Percentiles rank a stretch among this genome's conserved stretches.
Evolutionary conservation across 2,888 invertebrate species (phyloP).

Genomic region (Caenorhabditis macrosperma): DNA sequence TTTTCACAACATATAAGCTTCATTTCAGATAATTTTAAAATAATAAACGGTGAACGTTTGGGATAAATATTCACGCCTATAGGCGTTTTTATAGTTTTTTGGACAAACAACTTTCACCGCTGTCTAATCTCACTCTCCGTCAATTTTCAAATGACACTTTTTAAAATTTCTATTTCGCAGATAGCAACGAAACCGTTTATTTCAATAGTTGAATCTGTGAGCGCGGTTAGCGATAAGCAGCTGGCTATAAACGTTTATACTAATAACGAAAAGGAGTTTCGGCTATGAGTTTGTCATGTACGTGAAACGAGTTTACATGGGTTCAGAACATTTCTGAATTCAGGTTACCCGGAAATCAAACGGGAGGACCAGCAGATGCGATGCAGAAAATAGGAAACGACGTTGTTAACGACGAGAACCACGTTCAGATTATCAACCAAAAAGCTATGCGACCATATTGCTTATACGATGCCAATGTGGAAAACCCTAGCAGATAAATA

Average conservation of each 20-base stretch:
- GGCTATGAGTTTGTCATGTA: slow-evolving; percentile 56
- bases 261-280: slow-evolving; percentile 25
- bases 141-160: background rate
- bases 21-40: slow-evolving; percentile 19
- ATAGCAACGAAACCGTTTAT: slow-evolving; percentile 35
- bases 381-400: slow-evolving; percentile 45
- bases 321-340: background rate
- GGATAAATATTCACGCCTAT: slow-evolving; percentile 55
- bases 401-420: slow-evolving; percentile 34
- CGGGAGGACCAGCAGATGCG: slow-evolving; percentile 49
- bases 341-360: slow-evolving; percentile 57
- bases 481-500: too few species aligned
- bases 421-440: too few species aligned
- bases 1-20: too few species aligned
- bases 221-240: slow-evolving; percentile 28
- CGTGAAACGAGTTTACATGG: slow-evolving; percentile 11
- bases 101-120: slow-evolving; percentile 10
- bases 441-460: too few species aligned
- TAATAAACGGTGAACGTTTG: slow-evolving; percentile 20
- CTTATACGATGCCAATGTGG: too few species aligned
- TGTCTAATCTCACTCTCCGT: slow-evolving; percentile 42
- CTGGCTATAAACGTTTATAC: slow-evolving; percentile 46
- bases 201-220: slow-evolving; percentile 53
- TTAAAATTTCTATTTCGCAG: slow-evolving; percentile 6
- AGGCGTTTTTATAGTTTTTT: too few species aligned